These are phyloP conservation scores for Philopedon plagiatum DNA, from an alignment of 2,888 invertebrate species.

Conservation along the genomic window DNA sequence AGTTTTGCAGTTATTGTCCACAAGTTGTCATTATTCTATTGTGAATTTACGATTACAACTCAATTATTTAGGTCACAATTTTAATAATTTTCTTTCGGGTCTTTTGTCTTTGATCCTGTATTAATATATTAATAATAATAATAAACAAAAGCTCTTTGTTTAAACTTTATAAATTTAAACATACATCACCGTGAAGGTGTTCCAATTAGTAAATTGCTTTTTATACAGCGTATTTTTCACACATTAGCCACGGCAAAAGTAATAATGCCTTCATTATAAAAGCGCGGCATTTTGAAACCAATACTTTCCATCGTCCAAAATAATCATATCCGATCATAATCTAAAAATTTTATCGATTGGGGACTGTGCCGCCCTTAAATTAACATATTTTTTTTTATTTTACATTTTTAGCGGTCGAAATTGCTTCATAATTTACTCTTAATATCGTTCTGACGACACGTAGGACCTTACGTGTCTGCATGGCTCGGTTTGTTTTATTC, in stretches of 20 bases:
- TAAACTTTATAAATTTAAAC: not conserved
- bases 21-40: too few species aligned
- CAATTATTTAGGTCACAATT: too few species aligned
- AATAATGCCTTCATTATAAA: constrained; percentile 62
- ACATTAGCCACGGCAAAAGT: constrained; percentile 59
- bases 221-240: constrained; percentile 55
- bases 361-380: constrained; percentile 34
- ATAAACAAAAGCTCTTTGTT: constrained; percentile 25
- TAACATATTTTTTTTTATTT: constrained; percentile 33
- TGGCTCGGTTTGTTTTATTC: constrained; percentile 16
- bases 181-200: not conserved
- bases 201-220: constrained; percentile 21
- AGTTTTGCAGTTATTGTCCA: too few species aligned
- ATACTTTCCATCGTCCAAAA: constrained; percentile 54
- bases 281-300: constrained; percentile 45
- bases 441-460: constrained; percentile 27
- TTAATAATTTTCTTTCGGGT: not conserved
- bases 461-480: constrained; percentile 23
- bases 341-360: constrained; percentile 38
- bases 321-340: constrained; percentile 56
- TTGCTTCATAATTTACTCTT: constrained; percentile 33
- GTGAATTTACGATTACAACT: too few species aligned
- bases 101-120: not conserved
- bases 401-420: constrained; percentile 12
- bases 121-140: not conserved